Evolutionary conservation across 2,113 vertebrate species (phyloP), one percentile per base, ranked within the genome.

Genomic region (Beaufortia kweichowensis): DNA sequence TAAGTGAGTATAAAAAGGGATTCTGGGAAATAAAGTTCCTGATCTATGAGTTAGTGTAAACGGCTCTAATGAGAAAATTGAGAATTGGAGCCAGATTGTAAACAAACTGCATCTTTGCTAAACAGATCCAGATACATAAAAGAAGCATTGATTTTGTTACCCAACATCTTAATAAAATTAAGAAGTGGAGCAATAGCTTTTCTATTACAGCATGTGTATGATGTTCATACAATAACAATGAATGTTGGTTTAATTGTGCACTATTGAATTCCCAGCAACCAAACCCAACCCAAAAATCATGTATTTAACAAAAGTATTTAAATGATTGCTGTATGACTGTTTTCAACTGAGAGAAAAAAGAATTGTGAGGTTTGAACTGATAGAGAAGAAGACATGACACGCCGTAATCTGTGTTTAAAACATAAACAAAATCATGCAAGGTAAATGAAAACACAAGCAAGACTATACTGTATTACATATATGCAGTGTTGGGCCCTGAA

Each of bases 121-220:
- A 87, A 86, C 78, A 79, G 83, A 84, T 84, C 88, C 83, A 80
- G 88, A 90, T 86, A 84, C 84, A 85, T 88, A 85, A 81, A 81
- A 88, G 85, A 87, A 87, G 83, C 87, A 89, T 87, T 90, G 86
- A 89, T 90, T 83, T 85, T 85, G 86, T 91, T 89, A 90, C 86
- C 88, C 84, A 87, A 87, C 86, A 89, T 85, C 86, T 85, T 90
- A 90, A 89, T 90, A 86, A 75, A 86, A 88, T 91, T 91, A 90
- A 85, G 86, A 85, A 77, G 75, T 76, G 86, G 86, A 86, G 85
- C 85, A 89, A 87, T 88, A 87, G 80, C 81, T 76, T 86, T 41
- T 78, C 66, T 76, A 60, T 43, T 60, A 39, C 26, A 62, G 48
- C 21, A 67, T 78, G 24, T 74, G 33, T 50, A 1, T 28, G 29